Conservation (phyloP, 2,888 invertebrate genomes). For the Lasioglossum morio region DNA sequence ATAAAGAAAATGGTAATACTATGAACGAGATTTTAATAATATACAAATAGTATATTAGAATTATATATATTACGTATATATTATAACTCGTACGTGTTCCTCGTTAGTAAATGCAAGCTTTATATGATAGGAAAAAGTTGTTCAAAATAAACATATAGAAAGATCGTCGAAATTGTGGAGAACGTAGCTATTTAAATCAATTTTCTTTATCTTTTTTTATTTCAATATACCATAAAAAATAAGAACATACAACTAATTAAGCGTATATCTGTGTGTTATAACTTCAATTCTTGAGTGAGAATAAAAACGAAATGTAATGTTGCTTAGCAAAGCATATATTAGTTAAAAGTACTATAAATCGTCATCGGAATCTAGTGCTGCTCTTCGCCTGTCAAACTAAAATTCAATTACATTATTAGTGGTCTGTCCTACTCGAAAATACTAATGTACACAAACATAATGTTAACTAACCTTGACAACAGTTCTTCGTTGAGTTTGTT, state of each 20-base stretch:
- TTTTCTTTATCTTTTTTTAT: constrained; percentile 51
- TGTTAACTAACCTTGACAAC: constrained; percentile 89
- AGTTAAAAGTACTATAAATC: constrained; percentile 76
- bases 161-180: too few species aligned
- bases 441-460: background rate
- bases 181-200: background rate
- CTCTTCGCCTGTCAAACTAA: constrained; percentile 95
- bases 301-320: constrained; percentile 23
- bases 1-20: constrained; percentile 58
- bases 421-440: background rate
- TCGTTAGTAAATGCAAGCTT: too few species aligned
- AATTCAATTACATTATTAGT: constrained; percentile 39
- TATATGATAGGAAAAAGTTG: too few species aligned
- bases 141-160: too few species aligned
- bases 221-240: constrained; percentile 64
- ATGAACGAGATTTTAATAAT: background rate
- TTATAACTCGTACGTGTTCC: too few species aligned
- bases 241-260: constrained; percentile 57
- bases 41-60: too few species aligned
- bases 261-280: constrained; percentile 52
- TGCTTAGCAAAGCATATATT: constrained; percentile 19
- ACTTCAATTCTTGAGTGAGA: constrained; percentile 22
- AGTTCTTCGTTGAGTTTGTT: constrained; percentile 91
- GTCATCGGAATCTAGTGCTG: constrained; percentile 93
- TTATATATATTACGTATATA: too few species aligned